Base-by-base conservation (phyloP, 1,140 invertebrate species). In the Penaeus chinensis region DNA sequence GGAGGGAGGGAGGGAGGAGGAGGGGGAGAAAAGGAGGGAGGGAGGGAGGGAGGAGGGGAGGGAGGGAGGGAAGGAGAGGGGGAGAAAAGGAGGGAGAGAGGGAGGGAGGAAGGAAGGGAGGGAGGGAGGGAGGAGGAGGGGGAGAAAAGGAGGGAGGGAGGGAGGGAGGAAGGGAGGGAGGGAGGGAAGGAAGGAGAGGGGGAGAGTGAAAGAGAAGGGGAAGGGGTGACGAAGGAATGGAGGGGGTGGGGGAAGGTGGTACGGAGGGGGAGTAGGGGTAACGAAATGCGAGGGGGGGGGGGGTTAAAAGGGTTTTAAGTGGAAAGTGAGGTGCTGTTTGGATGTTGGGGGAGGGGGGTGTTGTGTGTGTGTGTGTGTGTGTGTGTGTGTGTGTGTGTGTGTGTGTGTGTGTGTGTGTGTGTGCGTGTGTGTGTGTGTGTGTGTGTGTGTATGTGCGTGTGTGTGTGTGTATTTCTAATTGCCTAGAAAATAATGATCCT, bases 61-160 rank as follows among this genome's bases (percentile, higher is more conserved):
- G 61, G 22, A 78, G 27, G 42, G 24, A 24, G 11, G 42, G 76
- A n/a, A 78, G 13, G 76, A 47, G 76, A 37, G 20, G 61, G 37
- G 24, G n/a, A 5, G 24, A 1, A 37, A 37, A 37, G 7, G 76
- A 78, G 20, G 24, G 7, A 27, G 24, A 3, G 7, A 7, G 19
- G 27, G 20, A 4, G 71, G 3, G 20, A n/a, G 1, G 76, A 54
- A 60, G 13, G 37, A 42, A 60, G 42, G 27, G 76, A 22, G 37
- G 20, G 37, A 19, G 74, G 16, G 32, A 19, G 74, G 27, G 74
- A 19, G 32, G 19, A 54, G 60, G 42, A 78, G 76, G 76, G 47
- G 37, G 42, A 18, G 13, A 78, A 37, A 78, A 37, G 42, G 76
- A 78, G 76, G 42, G 76, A 78, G 76, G 42, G 76, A 78, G 76